Evolutionary conservation across 2,888 invertebrate species (phyloP), one percentile per base, ranked within the genome.

Genomic region (Metalampra italica): DNA sequence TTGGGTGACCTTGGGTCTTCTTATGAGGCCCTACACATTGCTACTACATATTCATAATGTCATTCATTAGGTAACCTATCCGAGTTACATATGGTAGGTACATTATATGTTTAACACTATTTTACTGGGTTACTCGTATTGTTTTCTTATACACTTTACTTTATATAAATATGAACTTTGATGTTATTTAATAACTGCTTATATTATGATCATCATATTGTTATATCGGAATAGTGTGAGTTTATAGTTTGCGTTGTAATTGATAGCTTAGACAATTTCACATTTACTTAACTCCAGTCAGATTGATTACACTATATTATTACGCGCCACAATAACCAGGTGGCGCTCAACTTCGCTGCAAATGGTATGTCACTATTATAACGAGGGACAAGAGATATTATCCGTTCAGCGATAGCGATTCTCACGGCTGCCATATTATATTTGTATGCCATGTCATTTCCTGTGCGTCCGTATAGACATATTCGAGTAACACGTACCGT

Each of bases 351-450:
- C 71, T 62, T 67, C 65, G 71, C 75, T 68, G 69, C 69, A 75
- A 79, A 78, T 72, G 71, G 74, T 77, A 76, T 79, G 79, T 80
- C 76, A 71, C 71, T 72, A 77, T 74, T 68, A 71, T 71, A 75
- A 71, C 66, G 57, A 66, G 57, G 66, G 63, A 32, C 36, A 56
- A n/a, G 61, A 73, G 74, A 77, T 76, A 73, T 68, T 71, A 79
- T 78, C 72, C 68, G 59, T 55, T 61, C 54, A 59, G 67, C 66
- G 57, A 68, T 68, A 68, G 61, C 65, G 49, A 72, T 80, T 84
- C 81, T 75, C 80, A 83, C 81, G 78, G 64, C 71, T 59, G 55
- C 56, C 56, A 60, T 59, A 60, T 67, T 64, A 64, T 64, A 64
- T 66, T 62, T 65, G 66, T 69, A 66, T 60, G 64, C 62, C 65